Evolutionary conservation across 92 coral and sea anemone species (phyloP).

Genomic region (Bergia puertoricense): DNA sequence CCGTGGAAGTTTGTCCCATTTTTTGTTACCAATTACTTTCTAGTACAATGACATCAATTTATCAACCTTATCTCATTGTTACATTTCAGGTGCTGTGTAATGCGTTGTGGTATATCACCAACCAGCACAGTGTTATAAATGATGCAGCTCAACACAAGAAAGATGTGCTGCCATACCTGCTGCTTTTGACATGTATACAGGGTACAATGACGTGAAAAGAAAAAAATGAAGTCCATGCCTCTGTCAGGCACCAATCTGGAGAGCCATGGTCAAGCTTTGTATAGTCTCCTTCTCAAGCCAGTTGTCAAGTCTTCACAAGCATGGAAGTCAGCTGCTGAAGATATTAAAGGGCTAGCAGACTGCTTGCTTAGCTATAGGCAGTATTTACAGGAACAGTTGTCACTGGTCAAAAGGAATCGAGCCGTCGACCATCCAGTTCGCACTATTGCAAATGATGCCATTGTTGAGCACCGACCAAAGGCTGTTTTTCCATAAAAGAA

Average conservation of each 20-base stretch:
- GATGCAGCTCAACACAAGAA: slow-evolving; percentile 9
- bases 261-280: slow-evolving; percentile 23
- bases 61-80: no score
- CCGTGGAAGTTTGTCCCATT: no score
- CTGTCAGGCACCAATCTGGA: slow-evolving; percentile 15
- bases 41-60: no score
- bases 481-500: not conserved
- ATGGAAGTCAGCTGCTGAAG: slow-evolving; percentile 25
- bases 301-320: not conserved
- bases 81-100: slow-evolving; percentile 4
- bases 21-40: no score
- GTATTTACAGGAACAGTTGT: not conserved
- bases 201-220: slow-evolving; percentile 8
- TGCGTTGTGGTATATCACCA: slow-evolving; percentile 34
- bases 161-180: not conserved
- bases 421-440: slow-evolving; percentile 35
- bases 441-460: slow-evolving; percentile 40
- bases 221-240: slow-evolving; percentile 3
- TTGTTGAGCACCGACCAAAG: slow-evolving; percentile 25
- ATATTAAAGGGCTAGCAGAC: slow-evolving; percentile 23
- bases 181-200: not conserved
- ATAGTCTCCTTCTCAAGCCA: slow-evolving; percentile 15
- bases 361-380: not conserved
- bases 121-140: slow-evolving; percentile 20
- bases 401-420: slow-evolving; percentile 7